Percentiles rank a stretch among this genome's conserved stretches.
Conservation (phyloP, 1,140 invertebrate species). For the Aphidius gifuensis region DNA sequence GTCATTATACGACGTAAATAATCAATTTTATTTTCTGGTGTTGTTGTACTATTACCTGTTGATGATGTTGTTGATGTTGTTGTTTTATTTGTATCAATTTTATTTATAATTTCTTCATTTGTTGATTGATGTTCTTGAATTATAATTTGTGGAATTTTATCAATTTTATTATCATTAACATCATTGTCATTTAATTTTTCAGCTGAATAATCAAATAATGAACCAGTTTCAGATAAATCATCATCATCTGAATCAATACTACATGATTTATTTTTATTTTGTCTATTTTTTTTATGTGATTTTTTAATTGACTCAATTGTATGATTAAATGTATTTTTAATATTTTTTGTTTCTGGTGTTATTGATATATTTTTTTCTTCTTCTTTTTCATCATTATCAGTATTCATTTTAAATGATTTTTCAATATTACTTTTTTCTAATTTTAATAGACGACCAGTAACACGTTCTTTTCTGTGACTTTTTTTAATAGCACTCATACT, state of each 20-base stretch:
- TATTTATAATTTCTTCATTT: not conserved
- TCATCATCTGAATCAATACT: constrained; percentile 29
- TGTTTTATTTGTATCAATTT: not conserved
- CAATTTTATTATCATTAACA: not conserved
- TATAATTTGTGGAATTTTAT: constrained; percentile 6
- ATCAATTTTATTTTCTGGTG: constrained; percentile 42
- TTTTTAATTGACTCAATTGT: constrained; percentile 26
- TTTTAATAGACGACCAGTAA: constrained; percentile 25
- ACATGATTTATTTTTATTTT: constrained; percentile 22
- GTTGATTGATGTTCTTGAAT: not conserved
- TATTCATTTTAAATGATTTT: constrained; percentile 2
- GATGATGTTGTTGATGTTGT: not conserved
- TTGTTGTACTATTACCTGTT: constrained; percentile 16
- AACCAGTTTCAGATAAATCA: constrained; percentile 31
- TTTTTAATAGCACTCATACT: constrained; percentile 49
- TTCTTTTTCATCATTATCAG: constrained; percentile 13
- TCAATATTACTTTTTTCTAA: not conserved
- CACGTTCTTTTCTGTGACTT: constrained; percentile 47
- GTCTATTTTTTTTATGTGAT: constrained; percentile 28
- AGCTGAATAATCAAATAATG: constrained; percentile 29
- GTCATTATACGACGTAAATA: constrained; percentile 33
- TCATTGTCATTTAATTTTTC: constrained; percentile 5
- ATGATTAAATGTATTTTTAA: constrained; percentile 2
- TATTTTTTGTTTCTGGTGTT: constrained; percentile 15
- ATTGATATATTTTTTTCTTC: not conserved